Conservation (phyloP, 92 coral and sea anemone genomes). For the Heliopora coerulea region DNA sequence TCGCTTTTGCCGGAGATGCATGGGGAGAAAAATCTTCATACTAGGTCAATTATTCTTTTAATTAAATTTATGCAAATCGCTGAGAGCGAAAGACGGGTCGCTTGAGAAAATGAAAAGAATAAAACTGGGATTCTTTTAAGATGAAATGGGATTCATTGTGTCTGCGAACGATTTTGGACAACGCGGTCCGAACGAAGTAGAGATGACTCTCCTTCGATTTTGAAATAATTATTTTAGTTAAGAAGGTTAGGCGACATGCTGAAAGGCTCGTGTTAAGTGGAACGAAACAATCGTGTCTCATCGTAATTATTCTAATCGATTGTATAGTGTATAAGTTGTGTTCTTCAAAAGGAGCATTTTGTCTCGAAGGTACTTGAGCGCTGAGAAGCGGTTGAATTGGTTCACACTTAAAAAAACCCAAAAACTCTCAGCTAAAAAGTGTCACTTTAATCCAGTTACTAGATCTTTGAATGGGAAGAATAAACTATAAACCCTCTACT, state of each 20-base stretch:
- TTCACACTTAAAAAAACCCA: not conserved
- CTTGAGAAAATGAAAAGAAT: not conserved
- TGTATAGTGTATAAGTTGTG: not conserved
- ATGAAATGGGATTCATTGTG: not conserved
- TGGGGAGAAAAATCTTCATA: slow-evolving; percentile 19
- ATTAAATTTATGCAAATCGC: slow-evolving; percentile 47
- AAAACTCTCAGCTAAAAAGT: not conserved
- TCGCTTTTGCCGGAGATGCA: not conserved
- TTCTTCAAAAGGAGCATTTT: not conserved
- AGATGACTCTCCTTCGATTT: not conserved
- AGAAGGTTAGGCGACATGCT: slow-evolving; percentile 20
- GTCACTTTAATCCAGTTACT: slow-evolving; percentile 6
- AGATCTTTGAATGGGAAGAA: slow-evolving; percentile 31
- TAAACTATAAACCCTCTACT: slow-evolving; percentile 16
- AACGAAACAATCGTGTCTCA: slow-evolving; percentile 21
- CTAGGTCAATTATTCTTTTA: slow-evolving; percentile 39
- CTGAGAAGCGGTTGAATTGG: not conserved
- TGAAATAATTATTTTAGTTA: not conserved
- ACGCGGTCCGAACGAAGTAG: not conserved
- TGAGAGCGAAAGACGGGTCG: not conserved
- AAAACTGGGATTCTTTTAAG: slow-evolving; percentile 9
- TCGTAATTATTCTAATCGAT: slow-evolving; percentile 15
- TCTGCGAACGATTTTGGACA: not conserved
- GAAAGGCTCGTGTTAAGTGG: slow-evolving; percentile 10
- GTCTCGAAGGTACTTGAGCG: not conserved